These are phyloP conservation scores for Polypedilum vanderplanki DNA, from an alignment of 1,140 invertebrate species.

Conservation along the genomic window DNA sequence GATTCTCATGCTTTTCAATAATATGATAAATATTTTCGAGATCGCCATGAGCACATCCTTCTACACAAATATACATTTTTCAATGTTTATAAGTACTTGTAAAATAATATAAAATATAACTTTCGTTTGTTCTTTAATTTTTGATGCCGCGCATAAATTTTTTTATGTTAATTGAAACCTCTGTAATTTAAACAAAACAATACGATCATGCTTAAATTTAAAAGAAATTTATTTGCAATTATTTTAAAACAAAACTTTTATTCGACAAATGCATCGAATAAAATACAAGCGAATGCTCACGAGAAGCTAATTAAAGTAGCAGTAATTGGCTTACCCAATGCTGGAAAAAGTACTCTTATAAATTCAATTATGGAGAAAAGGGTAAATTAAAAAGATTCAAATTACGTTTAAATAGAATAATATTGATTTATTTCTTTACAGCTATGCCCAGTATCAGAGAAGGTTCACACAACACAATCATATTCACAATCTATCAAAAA, in stretches of 20 bases:
- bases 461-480: slow-evolving; percentile 81
- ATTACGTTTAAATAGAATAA: too few relatives aligned
- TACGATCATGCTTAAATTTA: not conserved
- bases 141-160: too few relatives aligned
- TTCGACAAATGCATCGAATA: not conserved
- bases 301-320: slow-evolving; percentile 68
- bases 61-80: slow-evolving; percentile 39
- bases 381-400: too few relatives aligned
- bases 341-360: slow-evolving; percentile 89
- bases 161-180: too few relatives aligned
- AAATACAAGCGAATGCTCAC: not conserved
- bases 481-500: slow-evolving; percentile 65
- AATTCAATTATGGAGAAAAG: slow-evolving; percentile 75
- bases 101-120: too few relatives aligned
- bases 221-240: not conserved
- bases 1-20: slow-evolving; percentile 63
- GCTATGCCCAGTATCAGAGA: slow-evolving; percentile 79
- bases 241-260: not conserved
- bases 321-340: slow-evolving; percentile 84
- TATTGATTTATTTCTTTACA: too few relatives aligned
- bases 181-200: too few relatives aligned
- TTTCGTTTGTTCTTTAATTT: too few relatives aligned
- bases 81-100: too few relatives aligned
- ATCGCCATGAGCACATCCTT: slow-evolving; percentile 97
- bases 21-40: slow-evolving; percentile 91